Conservation (phyloP, 2,888 invertebrate species). For the Erebia ligea region DNA sequence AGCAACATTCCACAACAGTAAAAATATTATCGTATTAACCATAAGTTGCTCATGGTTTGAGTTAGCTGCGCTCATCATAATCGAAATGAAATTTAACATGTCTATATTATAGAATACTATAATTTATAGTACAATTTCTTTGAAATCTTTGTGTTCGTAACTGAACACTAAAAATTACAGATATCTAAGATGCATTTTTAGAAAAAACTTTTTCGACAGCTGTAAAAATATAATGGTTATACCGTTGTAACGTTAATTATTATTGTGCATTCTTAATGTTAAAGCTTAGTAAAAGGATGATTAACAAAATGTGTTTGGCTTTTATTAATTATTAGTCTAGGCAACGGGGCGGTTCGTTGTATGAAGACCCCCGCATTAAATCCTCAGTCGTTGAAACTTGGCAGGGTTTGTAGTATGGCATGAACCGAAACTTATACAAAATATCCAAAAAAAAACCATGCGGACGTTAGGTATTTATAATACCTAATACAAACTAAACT, state of each 20-base stretch:
- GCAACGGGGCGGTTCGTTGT: too few species aligned
- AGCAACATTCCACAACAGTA: constrained; percentile 32
- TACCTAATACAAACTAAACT: too few species aligned
- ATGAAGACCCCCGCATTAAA: too few species aligned
- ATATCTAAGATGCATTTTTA: constrained; percentile 14
- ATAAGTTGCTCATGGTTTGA: not conserved
- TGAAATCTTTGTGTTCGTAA: not conserved
- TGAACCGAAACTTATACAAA: too few species aligned
- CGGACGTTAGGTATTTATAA: too few species aligned
- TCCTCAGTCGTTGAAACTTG: too few species aligned
- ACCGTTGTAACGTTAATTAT: constrained; percentile 60
- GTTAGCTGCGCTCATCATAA: not conserved
- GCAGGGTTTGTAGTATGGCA: too few species aligned
- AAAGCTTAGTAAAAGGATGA: constrained; percentile 78
- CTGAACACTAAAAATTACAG: not conserved
- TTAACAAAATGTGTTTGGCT: constrained; percentile 46
- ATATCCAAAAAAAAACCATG: too few species aligned
- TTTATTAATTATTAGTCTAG: too few species aligned
- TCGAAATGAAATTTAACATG: not conserved
- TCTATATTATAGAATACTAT: not conserved
- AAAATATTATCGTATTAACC: not conserved
- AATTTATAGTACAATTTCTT: not conserved
- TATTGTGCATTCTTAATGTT: constrained; percentile 74
- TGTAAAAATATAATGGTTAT: constrained; percentile 64
- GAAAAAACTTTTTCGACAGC: constrained; percentile 15